phyloP scores from a whole-genome alignment of 2,113 vertebrate species.

The Numenius arquata region DNA sequence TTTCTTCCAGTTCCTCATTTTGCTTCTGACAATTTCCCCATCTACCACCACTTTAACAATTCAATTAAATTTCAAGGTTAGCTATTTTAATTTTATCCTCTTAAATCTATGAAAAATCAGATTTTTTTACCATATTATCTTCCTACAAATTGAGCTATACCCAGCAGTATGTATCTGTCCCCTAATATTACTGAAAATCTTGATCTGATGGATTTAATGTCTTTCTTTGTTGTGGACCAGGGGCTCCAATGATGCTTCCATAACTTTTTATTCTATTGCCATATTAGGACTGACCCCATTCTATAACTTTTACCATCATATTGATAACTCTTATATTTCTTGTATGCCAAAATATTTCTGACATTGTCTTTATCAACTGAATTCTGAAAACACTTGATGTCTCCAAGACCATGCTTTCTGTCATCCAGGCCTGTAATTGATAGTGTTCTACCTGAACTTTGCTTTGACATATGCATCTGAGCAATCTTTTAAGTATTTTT shows the following conservation, averaged over 20 bases:
- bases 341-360: background rate
- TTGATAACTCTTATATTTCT: background rate
- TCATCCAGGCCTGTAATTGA: background rate
- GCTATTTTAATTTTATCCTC: background rate
- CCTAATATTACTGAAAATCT: background rate
- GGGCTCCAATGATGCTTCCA: background rate
- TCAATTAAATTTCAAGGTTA: background rate
- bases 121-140: background rate
- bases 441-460: background rate
- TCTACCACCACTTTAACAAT: background rate
- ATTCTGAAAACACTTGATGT: background rate
- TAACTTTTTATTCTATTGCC: background rate
- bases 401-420: background rate
- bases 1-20: background rate
- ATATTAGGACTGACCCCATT: background rate
- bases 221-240: background rate
- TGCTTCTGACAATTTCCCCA: background rate
- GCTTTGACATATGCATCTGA: background rate
- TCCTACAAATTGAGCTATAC: background rate
- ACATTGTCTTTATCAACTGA: background rate
- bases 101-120: background rate
- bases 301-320: background rate
- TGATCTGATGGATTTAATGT: background rate
- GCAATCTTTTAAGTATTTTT: background rate
- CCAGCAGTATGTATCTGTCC: background rate